Base-by-base conservation (phyloP, 1,140 invertebrate species). In the Drosophila tristis region DNA sequence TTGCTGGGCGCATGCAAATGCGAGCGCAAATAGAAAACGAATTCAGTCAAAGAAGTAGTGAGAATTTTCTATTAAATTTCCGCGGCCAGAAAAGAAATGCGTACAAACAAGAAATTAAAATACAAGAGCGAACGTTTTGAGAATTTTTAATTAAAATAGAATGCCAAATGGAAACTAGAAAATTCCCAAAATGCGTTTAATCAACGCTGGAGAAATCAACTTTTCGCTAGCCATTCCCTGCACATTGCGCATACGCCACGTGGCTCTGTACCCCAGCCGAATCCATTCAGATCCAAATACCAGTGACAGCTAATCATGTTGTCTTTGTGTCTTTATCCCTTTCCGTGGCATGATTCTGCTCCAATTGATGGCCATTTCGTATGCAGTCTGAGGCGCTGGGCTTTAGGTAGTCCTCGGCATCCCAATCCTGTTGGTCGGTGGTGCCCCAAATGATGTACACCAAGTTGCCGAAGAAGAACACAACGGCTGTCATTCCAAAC, bases 381-480 rank as follows among this genome's bases (percentile, higher is more conserved):
- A 9, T 20, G 42, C 26, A n/a, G 3, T 80, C 86, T 2, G 60
- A 29, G 56, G 87, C 78, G 2, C 48, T 47, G 0, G 55, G 53
- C 35, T 45, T 23, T 6, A 91, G 45, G 31, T 61, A 91, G 51
- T 91, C 86, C 11, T 58, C 80, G 8, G 95, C 94, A 78, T 96
- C 95, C 95, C 96, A 96, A 0, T 93, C 84, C 78, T 96, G 95
- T 43, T 93, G 92, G 31, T 94, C 92, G 0, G 93, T 94, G 0
- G 94, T 94, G 8, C 95, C 94, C 87, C 95, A 96, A 15, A 96
- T 77, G 25, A 96, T 65, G 80, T 96, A 97, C 35, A 95, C 92
- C 5, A 96, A 80, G 74, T 95, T 96, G 7, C 95, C 95, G 26
- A 95, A 74, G 47, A 95, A 92, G 73, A 96, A 96, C 5, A 97